phyloP scores from a whole-genome alignment of 2,888 invertebrate genomes.

The Conus canariensis region DNA sequence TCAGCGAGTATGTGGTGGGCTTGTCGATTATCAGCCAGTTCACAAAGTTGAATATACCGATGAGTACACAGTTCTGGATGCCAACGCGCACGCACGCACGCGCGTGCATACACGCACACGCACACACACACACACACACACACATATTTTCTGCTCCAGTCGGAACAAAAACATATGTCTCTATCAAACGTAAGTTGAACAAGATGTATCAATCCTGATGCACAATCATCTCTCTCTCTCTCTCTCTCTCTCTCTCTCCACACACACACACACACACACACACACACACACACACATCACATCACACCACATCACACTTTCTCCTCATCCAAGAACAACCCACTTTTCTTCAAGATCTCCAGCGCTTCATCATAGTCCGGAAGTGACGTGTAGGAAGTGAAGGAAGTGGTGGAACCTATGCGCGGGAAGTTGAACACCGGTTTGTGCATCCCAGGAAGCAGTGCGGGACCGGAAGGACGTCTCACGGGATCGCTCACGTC shows the following conservation, averaged over 20 bases:
- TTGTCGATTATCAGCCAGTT: too few species aligned
- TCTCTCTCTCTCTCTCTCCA: background rate
- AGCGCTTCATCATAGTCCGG: constrained; percentile 40
- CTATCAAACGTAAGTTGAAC: too few species aligned
- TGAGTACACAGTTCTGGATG: too few species aligned
- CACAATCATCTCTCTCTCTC: too few species aligned
- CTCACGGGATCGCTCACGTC: background rate
- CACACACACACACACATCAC: background rate
- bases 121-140: constrained; percentile 17
- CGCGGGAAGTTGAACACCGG: constrained; percentile 30
- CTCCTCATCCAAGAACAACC: background rate
- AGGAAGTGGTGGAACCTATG: constrained; percentile 15
- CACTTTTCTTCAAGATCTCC: constrained; percentile 30
- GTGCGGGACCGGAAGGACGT: background rate
- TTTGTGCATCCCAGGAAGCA: constrained; percentile 41
- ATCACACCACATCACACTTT: background rate
- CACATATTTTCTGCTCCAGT: background rate
- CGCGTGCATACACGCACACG: background rate
- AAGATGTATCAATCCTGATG: too few species aligned
- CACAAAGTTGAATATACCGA: too few species aligned
- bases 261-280: background rate
- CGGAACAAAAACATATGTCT: too few species aligned
- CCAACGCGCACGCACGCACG: background rate
- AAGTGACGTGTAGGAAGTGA: constrained; percentile 26
- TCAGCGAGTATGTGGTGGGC: too few species aligned